Conservation (phyloP, 2,113 vertebrate species). For the Sinocyclocheilus anshuiensis region DNA sequence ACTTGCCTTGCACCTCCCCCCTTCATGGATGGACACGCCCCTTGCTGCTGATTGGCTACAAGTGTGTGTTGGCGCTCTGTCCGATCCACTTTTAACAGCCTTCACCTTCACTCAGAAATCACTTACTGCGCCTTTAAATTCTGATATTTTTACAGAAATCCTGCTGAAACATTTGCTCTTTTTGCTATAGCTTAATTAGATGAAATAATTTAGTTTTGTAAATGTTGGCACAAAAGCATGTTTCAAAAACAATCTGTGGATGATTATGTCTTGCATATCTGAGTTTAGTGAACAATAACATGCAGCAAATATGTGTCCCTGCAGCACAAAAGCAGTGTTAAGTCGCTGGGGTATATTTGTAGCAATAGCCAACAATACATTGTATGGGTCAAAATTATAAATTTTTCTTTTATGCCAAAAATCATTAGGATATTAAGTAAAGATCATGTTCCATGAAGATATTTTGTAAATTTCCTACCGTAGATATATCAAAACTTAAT, state of each 20-base stretch:
- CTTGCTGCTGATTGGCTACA: neutral
- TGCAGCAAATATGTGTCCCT: neutral
- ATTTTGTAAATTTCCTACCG: no score
- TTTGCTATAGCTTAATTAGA: neutral
- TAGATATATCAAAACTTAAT: no score
- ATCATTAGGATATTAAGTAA: no score
- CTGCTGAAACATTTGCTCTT: neutral
- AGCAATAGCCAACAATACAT: no score
- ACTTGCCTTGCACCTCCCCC: no score
- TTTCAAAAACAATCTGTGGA: neutral
- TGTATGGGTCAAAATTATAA: no score
- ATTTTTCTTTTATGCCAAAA: no score
- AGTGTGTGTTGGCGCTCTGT: no score
- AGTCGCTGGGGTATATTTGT: no score
- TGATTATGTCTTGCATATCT: neutral
- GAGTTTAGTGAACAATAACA: neutral
- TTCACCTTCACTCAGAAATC: neutral
- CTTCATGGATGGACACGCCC: neutral
- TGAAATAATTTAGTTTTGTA: neutral
- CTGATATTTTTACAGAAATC: neutral
- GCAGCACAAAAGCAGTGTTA: no score
- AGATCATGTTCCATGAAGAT: no score
- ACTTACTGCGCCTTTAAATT: neutral
- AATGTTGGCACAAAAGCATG: neutral
- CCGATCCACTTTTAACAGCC: no score